Base-by-base conservation (phyloP, 2,113 vertebrate species). In the Notothenia rossii region DNA sequence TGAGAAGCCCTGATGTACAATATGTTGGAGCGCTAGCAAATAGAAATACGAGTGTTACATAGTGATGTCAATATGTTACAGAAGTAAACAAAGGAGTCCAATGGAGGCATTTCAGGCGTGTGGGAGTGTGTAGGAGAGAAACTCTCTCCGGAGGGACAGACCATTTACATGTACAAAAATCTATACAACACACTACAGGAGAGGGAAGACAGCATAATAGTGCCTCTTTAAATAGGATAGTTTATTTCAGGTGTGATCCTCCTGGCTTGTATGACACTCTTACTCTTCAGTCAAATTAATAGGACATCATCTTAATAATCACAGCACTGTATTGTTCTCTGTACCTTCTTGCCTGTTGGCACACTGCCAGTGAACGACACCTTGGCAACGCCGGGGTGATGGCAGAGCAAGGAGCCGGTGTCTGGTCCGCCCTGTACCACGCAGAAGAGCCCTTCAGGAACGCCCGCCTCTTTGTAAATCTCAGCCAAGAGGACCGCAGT, bases 341-440 rank as follows among this genome's bases (percentile, higher is more conserved):
- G 8, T 94, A 98, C 98, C 97, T 99, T 99, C 59, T 94, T 90
- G 70, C 98, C 98, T 1, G 97, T 98, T 17, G 98, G 96, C 43
- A 99, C 97, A 0, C 98, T 99, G 58, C 98, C 98, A 0, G 98
- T 99, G 79, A 99, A 99, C 51, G 98, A 99, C 63, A 99, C 93
- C 88, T 99, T 99, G 71, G 98, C 97, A 60, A 98, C 97, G n/a
- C 91, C 93, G 0, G 88, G 96, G 85, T 99, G 97, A 40, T 96
- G 95, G 82, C 98, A 99, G 59, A 99, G 95, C 58, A 98, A 79
- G 36, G 96, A 94, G 77, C 98, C 98, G 0, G 98, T 99, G 86
- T 97, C 94, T 0, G 91, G 97, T 48, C 95, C 97, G 0, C 98
- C 98, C 56, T 99, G 98, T 18, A 99, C 97, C 91, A 99, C 97